Base-by-base conservation (phyloP, 2,888 invertebrate genomes). In the Hydriomena furcata region DNA sequence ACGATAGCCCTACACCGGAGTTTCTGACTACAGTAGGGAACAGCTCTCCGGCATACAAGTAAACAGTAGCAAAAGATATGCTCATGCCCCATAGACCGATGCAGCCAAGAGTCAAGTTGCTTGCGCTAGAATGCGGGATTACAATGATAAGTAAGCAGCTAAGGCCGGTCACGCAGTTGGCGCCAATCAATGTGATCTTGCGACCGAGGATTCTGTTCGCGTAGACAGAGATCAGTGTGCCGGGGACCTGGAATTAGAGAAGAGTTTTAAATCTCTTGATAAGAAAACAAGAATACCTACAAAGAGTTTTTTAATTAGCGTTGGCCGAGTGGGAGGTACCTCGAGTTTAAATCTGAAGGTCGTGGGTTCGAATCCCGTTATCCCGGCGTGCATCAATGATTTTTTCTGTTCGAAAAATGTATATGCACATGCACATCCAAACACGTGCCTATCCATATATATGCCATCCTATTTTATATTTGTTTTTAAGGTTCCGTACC, bases 1-100 rank as follows among this genome's bases (percentile, higher is more conserved):
- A 97, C 20, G 96, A 94, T 1, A 95, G 89, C 0, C 98, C 98
- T 46, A 98, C 94, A 0, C 96, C 97, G 28, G 95, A 94, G 71
- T 97, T 97, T 21, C 98, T 92, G 0, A 97, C 94, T 1, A 97
- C 95, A 0, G 98, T 98, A 0, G 98, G 98, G 76, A 97, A 97
- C 7, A 97, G 78, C 82, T 98, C 98, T 0, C 96, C 96, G 0
- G 95, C 95, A 77, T 95, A 98, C 8, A 98, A 92, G 76, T 97
- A 98, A 2, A 95, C 95, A 1, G 95, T 95, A 1, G 96, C 95
- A 73, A 97, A 98, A 0, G 95, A 93, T 30, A 96, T 93, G 8
- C 96, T 95, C 79, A 96, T 93, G 7, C 96, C 96, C 70, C 95
- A 94, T 55, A 97, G 94, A 0, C 95, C 96, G 30, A 94, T 75